Conservation (phyloP, 2,888 invertebrate species). For the Melinaea menophilus region DNA sequence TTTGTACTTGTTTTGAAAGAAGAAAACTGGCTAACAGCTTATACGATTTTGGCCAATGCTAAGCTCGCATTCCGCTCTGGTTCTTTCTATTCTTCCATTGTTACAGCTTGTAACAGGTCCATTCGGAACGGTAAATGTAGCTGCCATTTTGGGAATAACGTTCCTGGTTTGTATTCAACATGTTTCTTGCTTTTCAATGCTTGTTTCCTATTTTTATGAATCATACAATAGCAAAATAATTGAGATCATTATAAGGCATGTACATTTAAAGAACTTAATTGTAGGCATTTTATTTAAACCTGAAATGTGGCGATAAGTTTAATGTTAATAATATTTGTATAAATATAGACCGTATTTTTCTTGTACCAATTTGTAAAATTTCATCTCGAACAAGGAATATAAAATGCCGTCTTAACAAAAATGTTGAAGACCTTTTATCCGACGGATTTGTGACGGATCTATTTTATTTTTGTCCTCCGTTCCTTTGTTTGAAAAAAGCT, state of each 20-base stretch:
- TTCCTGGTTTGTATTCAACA: slow-evolving; percentile 12
- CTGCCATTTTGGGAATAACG: slow-evolving; percentile 10
- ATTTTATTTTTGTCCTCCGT: slow-evolving; percentile 14
- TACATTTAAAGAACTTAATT: too few relatives aligned
- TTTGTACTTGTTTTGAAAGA: slow-evolving; percentile 4
- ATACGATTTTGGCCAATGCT: slow-evolving; percentile 12
- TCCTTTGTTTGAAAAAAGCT: slow-evolving; percentile 16
- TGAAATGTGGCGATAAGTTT: not conserved
- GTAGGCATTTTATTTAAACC: too few relatives aligned
- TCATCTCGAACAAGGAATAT: slow-evolving; percentile 3
- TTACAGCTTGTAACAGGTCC: slow-evolving; percentile 20
- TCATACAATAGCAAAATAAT: too few relatives aligned
- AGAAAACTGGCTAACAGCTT: slow-evolving; percentile 12
- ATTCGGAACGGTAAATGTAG: slow-evolving; percentile 24
- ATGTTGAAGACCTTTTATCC: slow-evolving; percentile 8
- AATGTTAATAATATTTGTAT: not conserved
- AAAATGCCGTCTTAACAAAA: slow-evolving; percentile 5
- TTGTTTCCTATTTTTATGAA: not conserved
- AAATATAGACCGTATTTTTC: not conserved
- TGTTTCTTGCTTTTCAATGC: slow-evolving; percentile 4
- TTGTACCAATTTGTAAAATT: slow-evolving; percentile 1
- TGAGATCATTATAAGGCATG: too few relatives aligned
- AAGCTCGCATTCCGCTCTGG: slow-evolving; percentile 12
- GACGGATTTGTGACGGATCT: slow-evolving; percentile 9
- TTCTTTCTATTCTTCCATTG: slow-evolving; percentile 19